Evolutionary conservation across 2,797 vertebrate species (phyloP).

Genomic region (Graptemys geographica): DNA sequence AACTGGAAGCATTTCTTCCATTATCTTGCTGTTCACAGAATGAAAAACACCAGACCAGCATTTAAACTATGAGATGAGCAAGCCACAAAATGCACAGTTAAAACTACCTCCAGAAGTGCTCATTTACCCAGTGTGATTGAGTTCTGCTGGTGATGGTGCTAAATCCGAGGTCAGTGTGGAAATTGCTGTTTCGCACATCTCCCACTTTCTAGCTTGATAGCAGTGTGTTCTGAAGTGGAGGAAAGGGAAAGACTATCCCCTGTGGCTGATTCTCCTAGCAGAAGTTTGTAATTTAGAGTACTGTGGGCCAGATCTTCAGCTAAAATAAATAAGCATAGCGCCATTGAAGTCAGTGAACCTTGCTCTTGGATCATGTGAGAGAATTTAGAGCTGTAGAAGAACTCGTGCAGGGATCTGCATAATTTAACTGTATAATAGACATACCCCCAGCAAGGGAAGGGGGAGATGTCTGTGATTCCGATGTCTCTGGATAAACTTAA

Average conservation of each 20-base stretch:
- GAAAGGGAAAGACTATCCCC: background rate
- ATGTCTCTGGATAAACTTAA: constrained; percentile 1
- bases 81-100: background rate
- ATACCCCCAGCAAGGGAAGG: constrained; percentile 4
- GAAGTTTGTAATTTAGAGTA: constrained; percentile 12
- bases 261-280: background rate
- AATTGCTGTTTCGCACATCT: background rate
- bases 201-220: background rate
- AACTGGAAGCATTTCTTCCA: constrained; percentile 40
- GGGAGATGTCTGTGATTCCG: background rate
- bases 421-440: background rate
- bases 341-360: background rate
- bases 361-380: background rate
- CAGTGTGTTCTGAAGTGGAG: background rate
- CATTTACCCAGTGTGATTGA: background rate
- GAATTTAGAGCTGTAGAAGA: background rate
- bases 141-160: background rate
- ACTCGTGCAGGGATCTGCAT: background rate
- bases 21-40: constrained; percentile 57
- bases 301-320: background rate
- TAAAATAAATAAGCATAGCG: background rate
- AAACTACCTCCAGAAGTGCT: constrained; percentile 8
- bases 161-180: background rate
- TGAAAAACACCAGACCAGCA: background rate
- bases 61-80: background rate